Base-by-base conservation (phyloP, 2,113 vertebrate genomes). In the Pelmatolapia mariae region DNA sequence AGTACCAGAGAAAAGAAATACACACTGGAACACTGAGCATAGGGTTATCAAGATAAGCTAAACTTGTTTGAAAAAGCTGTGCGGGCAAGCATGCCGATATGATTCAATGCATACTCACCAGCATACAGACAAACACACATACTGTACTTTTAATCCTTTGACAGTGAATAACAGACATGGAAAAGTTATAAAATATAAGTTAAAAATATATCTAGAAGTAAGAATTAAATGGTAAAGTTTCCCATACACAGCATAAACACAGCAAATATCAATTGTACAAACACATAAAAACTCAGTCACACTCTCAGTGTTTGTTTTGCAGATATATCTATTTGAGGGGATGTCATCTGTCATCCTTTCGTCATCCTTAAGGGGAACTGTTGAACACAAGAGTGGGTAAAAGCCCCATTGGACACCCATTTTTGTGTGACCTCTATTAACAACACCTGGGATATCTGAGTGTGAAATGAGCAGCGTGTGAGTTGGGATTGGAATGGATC, bases 351-450 rank as follows among this genome's bases (percentile, higher is more conserved):
- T 66, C 61, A 66, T 38, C 61, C 31, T 87, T 56, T 89, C 56
- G 89, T 93, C 82, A 92, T 87, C 88, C 83, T 91, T 82, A 89
- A 92, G 73, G 83, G 57, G 56, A 85, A 85, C 19, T 89, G 47
- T 86, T 78, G 79, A 43, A 82, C 84, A 86, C 68, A 59, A 63
- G 80, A 86, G 81, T 73, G 79, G 82, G 87, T 89, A 90, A 92
- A 92, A 84, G 45, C 80, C 82, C 86, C 90, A 87, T 33, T 79
- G 54, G 88, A 87, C 68, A 80, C 81, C 83, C 85, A 85, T 91
- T 87, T 95, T 94, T 95, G 92, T 95, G 95, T 96, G 95, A 96
- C 96, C 96, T 95, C 94, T 88, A 93, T 94, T 96, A 95, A 93
- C 92, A 88, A 91, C 89, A 86, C 89, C 81, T 38, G 15, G 61